phyloP scores from a whole-genome alignment of 2,888 invertebrate genomes.

The Taenaris catops region DNA sequence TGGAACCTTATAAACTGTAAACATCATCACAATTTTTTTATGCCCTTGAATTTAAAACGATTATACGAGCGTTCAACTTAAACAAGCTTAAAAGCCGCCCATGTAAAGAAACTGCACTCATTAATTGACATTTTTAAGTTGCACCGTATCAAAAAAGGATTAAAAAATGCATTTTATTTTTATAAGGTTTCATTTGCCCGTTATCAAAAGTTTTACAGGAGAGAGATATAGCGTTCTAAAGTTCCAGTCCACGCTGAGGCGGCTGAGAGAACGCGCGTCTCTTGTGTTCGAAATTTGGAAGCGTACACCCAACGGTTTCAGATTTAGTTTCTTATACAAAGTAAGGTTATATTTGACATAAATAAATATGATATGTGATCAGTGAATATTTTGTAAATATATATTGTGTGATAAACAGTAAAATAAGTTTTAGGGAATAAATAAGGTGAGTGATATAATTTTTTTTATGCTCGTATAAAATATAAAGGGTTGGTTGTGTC shows the following conservation, averaged over 20 bases:
- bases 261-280: constrained; percentile 46
- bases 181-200: constrained; percentile 33
- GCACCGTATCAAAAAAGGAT: background rate
- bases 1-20: no score
- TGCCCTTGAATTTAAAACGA: constrained; percentile 6
- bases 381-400: constrained; percentile 25
- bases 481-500: no score
- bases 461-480: no score
- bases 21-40: background rate
- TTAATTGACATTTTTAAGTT: constrained; percentile 1
- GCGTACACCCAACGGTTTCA: constrained; percentile 1
- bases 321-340: background rate
- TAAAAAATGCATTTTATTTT: constrained; percentile 1
- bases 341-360: background rate
- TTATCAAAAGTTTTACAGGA: constrained; percentile 67
- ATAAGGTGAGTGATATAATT: constrained; percentile 10
- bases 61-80: background rate
- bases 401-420: constrained; percentile 21
- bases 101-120: background rate
- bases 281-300: constrained; percentile 2
- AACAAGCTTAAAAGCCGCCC: background rate
- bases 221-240: constrained; percentile 46
- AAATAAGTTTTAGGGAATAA: constrained; percentile 2
- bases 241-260: constrained; percentile 20
- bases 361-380: constrained; percentile 17